Conservation (phyloP, 2,113 vertebrate species). For the Pavo muticus region DNA sequence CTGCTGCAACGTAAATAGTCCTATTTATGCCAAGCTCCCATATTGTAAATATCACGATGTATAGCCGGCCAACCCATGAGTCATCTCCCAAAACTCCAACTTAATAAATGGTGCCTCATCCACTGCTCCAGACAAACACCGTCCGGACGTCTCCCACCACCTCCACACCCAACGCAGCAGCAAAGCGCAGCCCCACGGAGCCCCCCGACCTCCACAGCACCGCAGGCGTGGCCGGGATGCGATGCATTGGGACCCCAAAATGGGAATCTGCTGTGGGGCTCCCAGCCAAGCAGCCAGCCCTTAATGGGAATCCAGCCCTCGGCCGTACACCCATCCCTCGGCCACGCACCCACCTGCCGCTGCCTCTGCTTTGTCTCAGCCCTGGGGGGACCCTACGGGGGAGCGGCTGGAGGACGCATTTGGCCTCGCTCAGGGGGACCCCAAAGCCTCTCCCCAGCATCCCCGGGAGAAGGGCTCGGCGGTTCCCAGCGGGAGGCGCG, state of each 20-base stretch:
- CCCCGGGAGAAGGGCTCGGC: neutral
- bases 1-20: conserved; percentile 59
- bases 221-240: fast-evolving
- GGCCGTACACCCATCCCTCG: neutral
- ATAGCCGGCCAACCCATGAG: conserved; percentile 70
- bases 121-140: conserved; percentile 36
- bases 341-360: conserved; percentile 55
- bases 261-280: neutral
- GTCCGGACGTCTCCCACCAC: neutral
- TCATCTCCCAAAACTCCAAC: conserved; percentile 72
- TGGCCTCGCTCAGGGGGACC: neutral
- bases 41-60: conserved; percentile 71
- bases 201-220: neutral
- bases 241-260: neutral
- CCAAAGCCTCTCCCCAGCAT: neutral
- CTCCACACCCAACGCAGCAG: neutral
- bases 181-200: neutral
- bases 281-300: neutral
- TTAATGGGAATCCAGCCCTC: no score
- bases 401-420: no score
- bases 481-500: neutral
- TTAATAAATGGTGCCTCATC: conserved; percentile 66
- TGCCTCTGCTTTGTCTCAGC: conserved; percentile 50
- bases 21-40: conserved; percentile 71
- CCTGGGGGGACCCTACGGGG: neutral